These are phyloP conservation scores for Drosophila novamexicana DNA, from an alignment of 1,140 invertebrate species.

Conservation along the genomic window DNA sequence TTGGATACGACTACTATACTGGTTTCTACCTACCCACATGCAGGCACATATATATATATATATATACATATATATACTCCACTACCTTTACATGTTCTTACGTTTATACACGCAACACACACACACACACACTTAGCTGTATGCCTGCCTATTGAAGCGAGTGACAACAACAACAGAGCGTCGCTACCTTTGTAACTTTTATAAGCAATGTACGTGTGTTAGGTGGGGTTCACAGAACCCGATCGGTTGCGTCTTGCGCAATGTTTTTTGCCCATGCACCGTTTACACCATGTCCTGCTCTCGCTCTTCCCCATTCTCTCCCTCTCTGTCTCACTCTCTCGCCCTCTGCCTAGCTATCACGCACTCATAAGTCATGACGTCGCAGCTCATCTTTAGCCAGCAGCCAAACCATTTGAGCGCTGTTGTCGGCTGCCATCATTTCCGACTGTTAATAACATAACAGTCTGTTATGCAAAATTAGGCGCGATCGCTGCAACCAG, in stretches of 20 bases:
- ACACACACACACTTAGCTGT: not conserved
- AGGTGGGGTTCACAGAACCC: conserved; percentile 57
- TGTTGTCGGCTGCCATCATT: conserved; percentile 25
- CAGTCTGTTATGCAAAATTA: conserved; percentile 51
- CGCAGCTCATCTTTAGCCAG: not conserved
- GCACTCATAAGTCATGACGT: conserved; percentile 24
- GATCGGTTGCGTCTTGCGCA: conserved; percentile 40
- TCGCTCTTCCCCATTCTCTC: conserved; percentile 8
- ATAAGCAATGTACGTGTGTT: conserved; percentile 20
- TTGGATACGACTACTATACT: conserved; percentile 42
- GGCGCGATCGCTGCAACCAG: conserved; percentile 24
- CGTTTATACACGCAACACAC: not conserved
- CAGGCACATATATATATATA: not conserved
- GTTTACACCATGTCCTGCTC: conserved; percentile 36
- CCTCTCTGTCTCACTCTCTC: not conserved
- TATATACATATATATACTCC: not conserved
- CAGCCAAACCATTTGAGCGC: conserved; percentile 4
- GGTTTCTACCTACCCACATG: conserved; percentile 42
- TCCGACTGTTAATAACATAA: conserved; percentile 45
- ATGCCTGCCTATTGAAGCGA: conserved; percentile 44
- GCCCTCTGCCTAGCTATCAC: not conserved
- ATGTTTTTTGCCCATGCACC: conserved; percentile 39
- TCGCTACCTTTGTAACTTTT: conserved; percentile 10
- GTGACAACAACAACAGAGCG: conserved; percentile 23
- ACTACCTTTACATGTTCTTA: conserved; percentile 8